A percentile compares a stretch with the other conserved stretches of the same genome.
Evolutionary conservation across 64 coral and sea anemone genomes (phyloP).

Genomic region (Cladopsammia gracilis): DNA sequence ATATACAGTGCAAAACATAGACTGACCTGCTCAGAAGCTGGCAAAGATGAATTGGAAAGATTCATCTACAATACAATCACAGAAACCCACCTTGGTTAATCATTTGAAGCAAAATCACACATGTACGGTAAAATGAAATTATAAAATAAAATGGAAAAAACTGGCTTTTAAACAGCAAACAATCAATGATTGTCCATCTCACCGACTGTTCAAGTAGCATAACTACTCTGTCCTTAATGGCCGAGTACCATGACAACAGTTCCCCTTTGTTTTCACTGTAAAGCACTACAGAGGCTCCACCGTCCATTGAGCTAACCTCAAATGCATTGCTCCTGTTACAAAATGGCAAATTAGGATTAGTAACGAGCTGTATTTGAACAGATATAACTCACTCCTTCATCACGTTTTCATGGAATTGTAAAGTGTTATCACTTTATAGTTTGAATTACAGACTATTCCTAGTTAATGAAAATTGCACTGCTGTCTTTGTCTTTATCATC

Average conservation of each 20-base stretch:
- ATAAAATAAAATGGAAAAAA: no score
- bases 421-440: no score
- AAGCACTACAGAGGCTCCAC: conserved; percentile 86
- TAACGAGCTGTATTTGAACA: background rate
- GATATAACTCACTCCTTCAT: no score
- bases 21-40: conserved; percentile 79
- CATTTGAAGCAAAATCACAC: no score
- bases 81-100: background rate
- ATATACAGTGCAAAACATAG: background rate
- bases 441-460: no score
- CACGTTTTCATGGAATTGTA: no score
- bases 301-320: conserved; percentile 97
- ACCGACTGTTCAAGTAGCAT: conserved; percentile 86
- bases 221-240: conserved; percentile 89
- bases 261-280: conserved; percentile 91
- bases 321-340: conserved; percentile 85
- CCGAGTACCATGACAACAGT: conserved; percentile 90
- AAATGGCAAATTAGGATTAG: background rate
- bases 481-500: no score
- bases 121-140: no score
- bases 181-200: conserved; percentile 6
- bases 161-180: no score
- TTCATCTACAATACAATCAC: conserved; percentile 57
- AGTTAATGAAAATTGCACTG: no score
- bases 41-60: conserved; percentile 78